Evolutionary conservation across 2,113 vertebrate species (phyloP).

Genomic region (Ornithorhynchus anatinus): DNA sequence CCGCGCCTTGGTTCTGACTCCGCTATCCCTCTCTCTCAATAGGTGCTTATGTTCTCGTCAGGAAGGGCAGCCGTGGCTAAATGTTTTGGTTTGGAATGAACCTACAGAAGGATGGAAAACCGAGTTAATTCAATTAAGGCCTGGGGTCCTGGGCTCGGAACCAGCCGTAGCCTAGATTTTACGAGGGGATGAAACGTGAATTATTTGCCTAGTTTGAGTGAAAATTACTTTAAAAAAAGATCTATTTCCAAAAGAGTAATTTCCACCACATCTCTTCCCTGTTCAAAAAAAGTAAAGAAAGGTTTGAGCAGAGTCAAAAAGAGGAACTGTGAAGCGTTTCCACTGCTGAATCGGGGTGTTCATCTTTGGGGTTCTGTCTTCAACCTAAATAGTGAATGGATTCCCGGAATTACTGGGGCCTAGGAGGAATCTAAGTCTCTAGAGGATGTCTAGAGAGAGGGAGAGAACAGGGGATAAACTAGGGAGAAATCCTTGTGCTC

Average conservation of each 20-base stretch:
- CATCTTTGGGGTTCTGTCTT: too few relatives aligned
- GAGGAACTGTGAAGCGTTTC: not conserved
- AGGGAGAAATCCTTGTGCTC: too few relatives aligned
- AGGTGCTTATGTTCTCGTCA: conserved; percentile 27
- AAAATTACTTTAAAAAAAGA: conserved; percentile 55
- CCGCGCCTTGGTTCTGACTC: conserved; percentile 44
- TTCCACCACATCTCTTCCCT: conserved; percentile 44
- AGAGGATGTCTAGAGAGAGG: too few relatives aligned
- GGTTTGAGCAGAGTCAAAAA: conserved; percentile 39
- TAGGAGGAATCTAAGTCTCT: too few relatives aligned
- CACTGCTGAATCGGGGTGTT: too few relatives aligned
- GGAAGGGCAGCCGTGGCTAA: conserved; percentile 48
- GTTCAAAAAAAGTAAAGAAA: conserved; percentile 47
- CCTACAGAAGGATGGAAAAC: conserved; percentile 47
- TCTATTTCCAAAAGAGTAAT: conserved; percentile 41
- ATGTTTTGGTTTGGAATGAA: conserved; percentile 37
- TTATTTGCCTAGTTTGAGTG: conserved; percentile 54
- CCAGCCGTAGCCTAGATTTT: conserved; percentile 40
- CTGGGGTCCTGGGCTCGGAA: conserved; percentile 48
- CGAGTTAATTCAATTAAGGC: conserved; percentile 52
- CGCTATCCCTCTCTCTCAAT: conserved; percentile 16
- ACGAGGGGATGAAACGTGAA: conserved; percentile 64
- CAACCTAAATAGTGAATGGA: too few relatives aligned
- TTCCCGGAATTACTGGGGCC: too few relatives aligned
- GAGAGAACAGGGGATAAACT: too few relatives aligned